These are phyloP conservation scores for Leptodactylus fuscus DNA, from an alignment of 2,113 vertebrate species.

Conservation along the genomic window DNA sequence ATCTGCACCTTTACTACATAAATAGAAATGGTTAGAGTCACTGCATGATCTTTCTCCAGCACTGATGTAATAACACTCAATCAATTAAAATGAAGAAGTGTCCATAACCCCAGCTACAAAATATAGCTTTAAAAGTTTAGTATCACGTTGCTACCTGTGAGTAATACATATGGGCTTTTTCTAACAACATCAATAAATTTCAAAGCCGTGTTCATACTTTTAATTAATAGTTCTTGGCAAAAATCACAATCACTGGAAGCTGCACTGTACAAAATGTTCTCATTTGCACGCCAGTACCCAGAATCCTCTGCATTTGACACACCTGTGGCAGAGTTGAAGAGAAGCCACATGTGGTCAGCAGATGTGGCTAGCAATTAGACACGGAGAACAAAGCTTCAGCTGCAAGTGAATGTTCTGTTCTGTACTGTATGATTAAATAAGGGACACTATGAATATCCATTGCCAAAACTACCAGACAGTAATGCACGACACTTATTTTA, in stretches of 20 bases:
- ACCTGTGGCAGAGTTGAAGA: slow-evolving; percentile 12
- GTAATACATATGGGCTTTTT: neutral
- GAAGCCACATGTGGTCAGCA: slow-evolving; percentile 23
- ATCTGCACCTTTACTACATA: neutral
- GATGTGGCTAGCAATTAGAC: slow-evolving; percentile 32
- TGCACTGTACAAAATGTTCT: slow-evolving; percentile 39
- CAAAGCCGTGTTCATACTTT: neutral
- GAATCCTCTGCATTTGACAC: slow-evolving; percentile 27
- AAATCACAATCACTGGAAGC: neutral
- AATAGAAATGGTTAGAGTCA: neutral
- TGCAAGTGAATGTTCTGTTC: slow-evolving; percentile 35
- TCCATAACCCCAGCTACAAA: neutral
- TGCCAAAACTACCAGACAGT: neutral
- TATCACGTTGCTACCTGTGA: neutral
- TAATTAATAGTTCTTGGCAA: slow-evolving; percentile 47
- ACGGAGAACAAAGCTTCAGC: neutral
- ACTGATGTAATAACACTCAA: neutral
- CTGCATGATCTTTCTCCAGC: neutral
- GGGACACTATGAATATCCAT: neutral
- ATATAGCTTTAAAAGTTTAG: neutral
- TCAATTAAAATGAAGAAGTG: neutral
- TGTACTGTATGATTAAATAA: neutral
- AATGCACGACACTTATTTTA: neutral
- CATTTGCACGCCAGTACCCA: slow-evolving; percentile 49
- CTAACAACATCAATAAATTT: neutral